Percentiles rank a stretch among this genome's conserved stretches.
Conservation (phyloP, 1,140 invertebrate genomes). For the Pogonomyrmex barbatus region DNA sequence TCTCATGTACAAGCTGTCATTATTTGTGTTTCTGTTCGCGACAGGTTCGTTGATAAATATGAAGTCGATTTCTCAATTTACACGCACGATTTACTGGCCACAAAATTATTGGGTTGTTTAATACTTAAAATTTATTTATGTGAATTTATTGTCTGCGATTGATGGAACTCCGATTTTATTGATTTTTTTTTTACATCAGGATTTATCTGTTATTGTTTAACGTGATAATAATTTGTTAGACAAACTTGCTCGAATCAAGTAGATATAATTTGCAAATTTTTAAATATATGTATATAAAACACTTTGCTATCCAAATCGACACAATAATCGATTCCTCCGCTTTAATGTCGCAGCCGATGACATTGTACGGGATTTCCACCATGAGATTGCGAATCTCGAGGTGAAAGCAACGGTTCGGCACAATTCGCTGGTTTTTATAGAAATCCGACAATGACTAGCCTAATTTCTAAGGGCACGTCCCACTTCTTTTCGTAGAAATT, state of each 20-base stretch:
- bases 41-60: slow-evolving; percentile 32
- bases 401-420: not conserved
- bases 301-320: not conserved
- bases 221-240: not conserved
- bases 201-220: not conserved
- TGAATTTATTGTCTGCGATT: not conserved
- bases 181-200: not conserved
- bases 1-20: slow-evolving; percentile 25
- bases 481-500: slow-evolving; percentile 19
- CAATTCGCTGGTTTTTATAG: slow-evolving; percentile 33
- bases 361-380: not conserved
- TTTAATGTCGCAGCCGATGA: slow-evolving; percentile 32
- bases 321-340: slow-evolving; percentile 7
- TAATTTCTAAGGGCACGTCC: slow-evolving; percentile 49
- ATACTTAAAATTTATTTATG: not conserved
- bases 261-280: not conserved
- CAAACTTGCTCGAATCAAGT: not conserved
- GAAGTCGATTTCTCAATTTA: not conserved
- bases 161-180: not conserved
- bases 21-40: slow-evolving; percentile 29
- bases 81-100: not conserved
- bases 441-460: slow-evolving; percentile 47
- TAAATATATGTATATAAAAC: not conserved
- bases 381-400: slow-evolving; percentile 33
- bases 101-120: slow-evolving; percentile 26